A percentile compares a stretch with the other conserved stretches of the same genome.
These are phyloP conservation scores for Atlantisia rogersi DNA, from an alignment of 2,113 vertebrate genomes.

Conservation along the genomic window DNA sequence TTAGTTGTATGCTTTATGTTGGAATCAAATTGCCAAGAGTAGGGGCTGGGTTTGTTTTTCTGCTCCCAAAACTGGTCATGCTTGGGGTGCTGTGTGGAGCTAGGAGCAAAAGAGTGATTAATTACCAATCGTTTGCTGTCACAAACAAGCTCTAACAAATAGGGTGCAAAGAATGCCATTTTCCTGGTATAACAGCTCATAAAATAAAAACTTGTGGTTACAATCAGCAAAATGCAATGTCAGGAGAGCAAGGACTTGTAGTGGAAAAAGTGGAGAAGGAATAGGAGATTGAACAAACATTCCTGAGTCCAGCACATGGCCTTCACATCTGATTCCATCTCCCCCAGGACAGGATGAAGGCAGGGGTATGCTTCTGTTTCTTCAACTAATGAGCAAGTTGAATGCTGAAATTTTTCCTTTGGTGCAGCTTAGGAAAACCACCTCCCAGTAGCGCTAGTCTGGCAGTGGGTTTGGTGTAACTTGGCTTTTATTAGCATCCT, in stretches of 20 bases:
- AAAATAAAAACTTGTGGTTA: conserved; percentile 58
- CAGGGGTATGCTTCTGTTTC: conserved; percentile 39
- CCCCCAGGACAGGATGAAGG: neutral
- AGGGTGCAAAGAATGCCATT: conserved; percentile 46
- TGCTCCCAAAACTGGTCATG: neutral
- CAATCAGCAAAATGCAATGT: conserved; percentile 26
- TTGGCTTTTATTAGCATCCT: conserved; percentile 81
- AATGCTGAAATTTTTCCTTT: conserved; percentile 50
- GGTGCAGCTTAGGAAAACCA: neutral
- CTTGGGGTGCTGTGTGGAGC: neutral
- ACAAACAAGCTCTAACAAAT: conserved; percentile 53
- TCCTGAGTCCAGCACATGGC: neutral
- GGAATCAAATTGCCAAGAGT: neutral
- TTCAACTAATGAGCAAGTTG: conserved; percentile 26
- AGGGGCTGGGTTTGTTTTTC: neutral
- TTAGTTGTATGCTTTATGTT: neutral
- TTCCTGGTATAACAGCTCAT: conserved; percentile 49
- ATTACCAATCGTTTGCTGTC: neutral
- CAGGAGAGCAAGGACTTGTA: neutral
- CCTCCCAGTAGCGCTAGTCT: conserved; percentile 54
- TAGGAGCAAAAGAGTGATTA: neutral
- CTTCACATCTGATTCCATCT: conserved; percentile 10
- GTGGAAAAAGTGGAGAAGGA: conserved; percentile 30
- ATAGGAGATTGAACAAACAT: conserved; percentile 40
- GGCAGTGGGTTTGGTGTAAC: conserved; percentile 62